phyloP scores from a whole-genome alignment of 1,140 invertebrate species.

The Phortica variegata region DNA sequence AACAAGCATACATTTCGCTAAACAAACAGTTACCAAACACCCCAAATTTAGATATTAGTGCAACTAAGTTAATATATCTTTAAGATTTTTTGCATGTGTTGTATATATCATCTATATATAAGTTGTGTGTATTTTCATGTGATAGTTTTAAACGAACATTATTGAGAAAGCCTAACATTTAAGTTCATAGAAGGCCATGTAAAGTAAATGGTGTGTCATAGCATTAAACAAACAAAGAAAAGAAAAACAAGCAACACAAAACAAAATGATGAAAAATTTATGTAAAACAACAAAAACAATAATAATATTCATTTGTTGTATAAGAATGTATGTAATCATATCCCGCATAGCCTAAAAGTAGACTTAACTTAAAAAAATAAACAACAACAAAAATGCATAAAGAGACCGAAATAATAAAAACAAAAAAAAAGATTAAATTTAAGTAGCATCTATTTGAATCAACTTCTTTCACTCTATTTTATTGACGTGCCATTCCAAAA shows the following conservation, averaged over 20 bases:
- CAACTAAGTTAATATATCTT: no score
- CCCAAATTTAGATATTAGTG: no score
- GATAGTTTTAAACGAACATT: conserved; percentile 52
- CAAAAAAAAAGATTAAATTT: no score
- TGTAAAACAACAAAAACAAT: conserved; percentile 23
- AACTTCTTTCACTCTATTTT: conserved; percentile 38
- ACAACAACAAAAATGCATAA: no score
- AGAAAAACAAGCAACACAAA: conserved; percentile 2
- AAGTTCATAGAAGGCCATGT: conserved; percentile 42
- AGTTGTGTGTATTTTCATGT: conserved; percentile 25
- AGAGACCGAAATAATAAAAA: no score
- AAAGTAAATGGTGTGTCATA: conserved; percentile 52
- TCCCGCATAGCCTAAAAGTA: conserved; percentile 50
- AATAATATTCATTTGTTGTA: conserved; percentile 17
- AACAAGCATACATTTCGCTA: no score
- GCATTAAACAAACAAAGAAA: conserved; percentile 32
- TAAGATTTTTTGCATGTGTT: no score
- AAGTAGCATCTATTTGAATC: no score
- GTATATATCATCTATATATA: no score
- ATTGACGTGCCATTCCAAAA: conserved; percentile 51
- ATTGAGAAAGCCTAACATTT: conserved; percentile 21
- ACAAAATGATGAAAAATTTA: conserved; percentile 9
- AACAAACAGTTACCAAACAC: no score
- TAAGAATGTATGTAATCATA: conserved; percentile 32
- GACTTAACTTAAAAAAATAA: conserved; percentile 28